Evolutionary conservation across 2,113 vertebrate species (phyloP).

Genomic region (Pelodiscus sinensis): DNA sequence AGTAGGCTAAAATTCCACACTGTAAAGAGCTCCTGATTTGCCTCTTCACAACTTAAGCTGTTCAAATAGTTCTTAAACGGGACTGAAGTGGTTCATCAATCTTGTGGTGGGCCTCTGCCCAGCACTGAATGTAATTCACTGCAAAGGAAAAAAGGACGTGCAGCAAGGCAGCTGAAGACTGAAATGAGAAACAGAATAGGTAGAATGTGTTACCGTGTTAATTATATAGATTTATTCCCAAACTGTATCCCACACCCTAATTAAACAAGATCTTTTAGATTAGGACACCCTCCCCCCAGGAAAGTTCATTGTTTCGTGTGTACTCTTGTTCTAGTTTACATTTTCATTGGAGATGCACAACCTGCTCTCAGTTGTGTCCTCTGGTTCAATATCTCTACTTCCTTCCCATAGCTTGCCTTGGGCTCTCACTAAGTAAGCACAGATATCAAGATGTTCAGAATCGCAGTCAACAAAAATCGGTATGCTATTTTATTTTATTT

Average conservation of each 20-base stretch:
- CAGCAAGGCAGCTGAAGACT: neutral
- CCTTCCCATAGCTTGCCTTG: conserved; percentile 57
- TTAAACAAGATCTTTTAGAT: conserved; percentile 16
- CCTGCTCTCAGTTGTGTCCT: neutral
- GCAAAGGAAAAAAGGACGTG: neutral
- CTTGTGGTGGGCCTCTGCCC: neutral
- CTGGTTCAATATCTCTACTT: conserved; percentile 39
- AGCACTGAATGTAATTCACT: neutral
- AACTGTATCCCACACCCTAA: neutral
- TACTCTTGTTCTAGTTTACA: neutral
- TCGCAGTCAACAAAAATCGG: conserved; percentile 34
- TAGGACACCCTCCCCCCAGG: conserved; percentile 5
- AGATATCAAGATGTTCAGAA: conserved; percentile 63
- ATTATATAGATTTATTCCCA: neutral
- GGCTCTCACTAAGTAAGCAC: conserved; percentile 57
- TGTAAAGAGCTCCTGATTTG: neutral
- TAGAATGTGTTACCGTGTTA: neutral
- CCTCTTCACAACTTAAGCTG: neutral
- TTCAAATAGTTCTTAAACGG: neutral
- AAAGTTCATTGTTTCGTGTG: neutral
- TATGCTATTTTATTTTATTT: conserved; percentile 69
- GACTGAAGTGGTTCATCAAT: neutral
- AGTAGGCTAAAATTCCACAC: neutral
- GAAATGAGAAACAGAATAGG: neutral
- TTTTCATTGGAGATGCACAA: conserved; percentile 40